Percentiles rank a stretch among this genome's conserved stretches.
These are phyloP conservation scores for Caenorhabditis sp. DNA, from an alignment of 2,888 invertebrate genomes.

Conservation along the genomic window DNA sequence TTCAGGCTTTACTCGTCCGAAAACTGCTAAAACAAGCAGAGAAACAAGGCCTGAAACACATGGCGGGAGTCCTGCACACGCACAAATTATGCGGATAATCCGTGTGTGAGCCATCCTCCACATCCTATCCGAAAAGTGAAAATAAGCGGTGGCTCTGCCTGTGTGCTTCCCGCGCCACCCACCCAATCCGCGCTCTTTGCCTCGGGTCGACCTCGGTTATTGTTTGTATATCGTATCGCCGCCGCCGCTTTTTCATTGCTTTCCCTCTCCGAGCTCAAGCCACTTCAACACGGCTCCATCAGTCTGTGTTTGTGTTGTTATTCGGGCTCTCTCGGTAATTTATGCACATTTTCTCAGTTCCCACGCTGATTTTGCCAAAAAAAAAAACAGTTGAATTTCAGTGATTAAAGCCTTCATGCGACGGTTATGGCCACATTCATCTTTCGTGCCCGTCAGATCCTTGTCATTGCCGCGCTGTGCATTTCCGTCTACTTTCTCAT, in stretches of 20 bases:
- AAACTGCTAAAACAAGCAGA: not conserved
- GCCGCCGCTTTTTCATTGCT: not conserved
- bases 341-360: not conserved
- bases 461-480: slow-evolving; percentile 31
- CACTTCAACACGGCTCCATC: too few species aligned
- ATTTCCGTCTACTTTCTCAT: slow-evolving; percentile 35
- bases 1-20: too few species aligned
- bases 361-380: not conserved
- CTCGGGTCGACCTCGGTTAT: not conserved
- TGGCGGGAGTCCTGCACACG: not conserved
- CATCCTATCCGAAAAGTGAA: slow-evolving; percentile 11
- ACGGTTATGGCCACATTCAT: slow-evolving; percentile 48
- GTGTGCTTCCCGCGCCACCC: slow-evolving; percentile 2
- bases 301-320: not conserved
- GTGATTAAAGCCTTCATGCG: slow-evolving; percentile 29
- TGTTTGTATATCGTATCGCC: slow-evolving; percentile 46
- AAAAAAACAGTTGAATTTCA: slow-evolving; percentile 3
- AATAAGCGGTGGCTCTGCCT: slow-evolving; percentile 1
- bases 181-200: not conserved
- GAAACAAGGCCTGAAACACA: not conserved
- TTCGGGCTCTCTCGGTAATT: not conserved
- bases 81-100: slow-evolving; percentile 15
- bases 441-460: slow-evolving; percentile 39
- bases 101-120: slow-evolving; percentile 8
- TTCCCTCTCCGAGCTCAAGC: not conserved